phyloP scores from a whole-genome alignment of 2,113 vertebrate species.

The Illadopsis cleaveri region DNA sequence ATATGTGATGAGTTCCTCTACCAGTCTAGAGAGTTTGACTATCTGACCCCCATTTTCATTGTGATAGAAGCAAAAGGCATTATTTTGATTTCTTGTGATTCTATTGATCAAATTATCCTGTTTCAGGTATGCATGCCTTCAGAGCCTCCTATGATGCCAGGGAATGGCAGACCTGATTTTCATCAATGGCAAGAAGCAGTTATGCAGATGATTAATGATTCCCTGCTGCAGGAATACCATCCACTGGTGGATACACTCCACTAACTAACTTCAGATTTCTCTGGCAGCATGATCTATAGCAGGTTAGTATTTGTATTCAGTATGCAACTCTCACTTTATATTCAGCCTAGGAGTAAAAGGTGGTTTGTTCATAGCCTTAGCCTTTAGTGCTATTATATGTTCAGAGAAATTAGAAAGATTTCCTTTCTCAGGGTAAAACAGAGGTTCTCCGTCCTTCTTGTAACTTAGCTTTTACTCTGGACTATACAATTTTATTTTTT shows the following conservation, averaged over 20 bases:
- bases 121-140: not conserved
- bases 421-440: not conserved
- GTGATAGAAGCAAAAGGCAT: not conserved
- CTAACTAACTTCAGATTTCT: not conserved
- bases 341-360: not conserved
- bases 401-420: not conserved
- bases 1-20: not conserved
- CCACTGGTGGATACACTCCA: not conserved
- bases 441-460: not conserved
- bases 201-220: not conserved
- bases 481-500: not conserved
- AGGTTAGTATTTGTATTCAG: not conserved
- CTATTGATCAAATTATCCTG: not conserved
- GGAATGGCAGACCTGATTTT: not conserved
- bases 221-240: not conserved
- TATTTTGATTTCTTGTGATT: not conserved
- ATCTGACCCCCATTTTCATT: not conserved
- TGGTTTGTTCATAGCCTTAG: not conserved
- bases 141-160: not conserved
- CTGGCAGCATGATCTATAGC: not conserved
- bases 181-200: not conserved
- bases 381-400: not conserved
- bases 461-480: not conserved
- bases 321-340: not conserved
- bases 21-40: not conserved